Conservation (phyloP, 1,140 invertebrate genomes). For the Charaxes varanes region DNA sequence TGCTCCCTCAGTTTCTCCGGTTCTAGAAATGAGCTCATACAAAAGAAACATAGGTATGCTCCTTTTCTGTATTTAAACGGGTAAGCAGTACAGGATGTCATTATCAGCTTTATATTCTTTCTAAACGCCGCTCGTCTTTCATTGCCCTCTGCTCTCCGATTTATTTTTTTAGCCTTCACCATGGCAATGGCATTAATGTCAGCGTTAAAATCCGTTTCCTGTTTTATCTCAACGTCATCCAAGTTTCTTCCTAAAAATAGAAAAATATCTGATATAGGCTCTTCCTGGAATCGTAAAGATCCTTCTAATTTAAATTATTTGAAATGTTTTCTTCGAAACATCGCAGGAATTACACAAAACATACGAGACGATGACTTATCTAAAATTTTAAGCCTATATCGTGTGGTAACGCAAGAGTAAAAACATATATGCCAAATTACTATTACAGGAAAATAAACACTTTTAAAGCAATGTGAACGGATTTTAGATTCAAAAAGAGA, state of each 20-base stretch:
- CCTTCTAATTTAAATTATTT: no score
- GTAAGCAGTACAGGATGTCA: constrained; percentile 49
- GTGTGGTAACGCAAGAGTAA: no score
- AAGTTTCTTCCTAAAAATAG: constrained; percentile 66
- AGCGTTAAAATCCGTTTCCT: constrained; percentile 32
- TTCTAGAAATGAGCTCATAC: constrained; percentile 50
- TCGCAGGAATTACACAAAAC: no score
- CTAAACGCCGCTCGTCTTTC: constrained; percentile 45
- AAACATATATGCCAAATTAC: no score
- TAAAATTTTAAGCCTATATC: no score
- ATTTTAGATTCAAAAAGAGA: no score
- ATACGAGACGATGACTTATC: no score
- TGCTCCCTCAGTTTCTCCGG: constrained; percentile 56
- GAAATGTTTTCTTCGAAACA: no score
- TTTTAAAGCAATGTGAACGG: no score
- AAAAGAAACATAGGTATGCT: constrained; percentile 54
- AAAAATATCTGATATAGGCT: constrained; percentile 60
- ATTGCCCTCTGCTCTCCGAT: constrained; percentile 28
- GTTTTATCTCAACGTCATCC: constrained; percentile 37
- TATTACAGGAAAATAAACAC: no score
- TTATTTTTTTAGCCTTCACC: constrained; percentile 8
- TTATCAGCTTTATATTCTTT: constrained; percentile 52
- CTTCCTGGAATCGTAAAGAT: constrained; percentile 19
- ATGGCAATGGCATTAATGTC: constrained; percentile 9
- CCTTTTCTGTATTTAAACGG: constrained; percentile 64